Percentiles rank a stretch among this genome's conserved stretches.
phyloP scores from a whole-genome alignment of 2,113 vertebrate genomes.

The Electrona antarctica region DNA sequence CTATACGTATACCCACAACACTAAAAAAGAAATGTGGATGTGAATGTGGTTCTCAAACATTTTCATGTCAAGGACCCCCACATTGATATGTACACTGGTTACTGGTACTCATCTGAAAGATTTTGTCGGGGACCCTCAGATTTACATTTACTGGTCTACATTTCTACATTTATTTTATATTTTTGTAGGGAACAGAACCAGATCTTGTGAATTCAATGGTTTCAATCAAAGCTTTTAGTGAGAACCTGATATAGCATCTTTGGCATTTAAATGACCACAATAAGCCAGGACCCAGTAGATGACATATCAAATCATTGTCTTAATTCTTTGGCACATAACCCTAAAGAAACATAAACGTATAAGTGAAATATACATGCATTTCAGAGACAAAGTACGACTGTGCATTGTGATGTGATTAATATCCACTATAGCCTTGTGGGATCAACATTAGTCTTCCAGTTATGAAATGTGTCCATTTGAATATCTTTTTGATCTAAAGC shows the following conservation, averaged over 20 bases:
- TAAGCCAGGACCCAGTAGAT: slow-evolving; percentile 78
- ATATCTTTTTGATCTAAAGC: slow-evolving; percentile 77
- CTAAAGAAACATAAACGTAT: slow-evolving; percentile 81
- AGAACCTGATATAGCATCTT: slow-evolving; percentile 41
- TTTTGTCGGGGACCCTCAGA: too few species aligned
- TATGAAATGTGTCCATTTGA: slow-evolving; percentile 75
- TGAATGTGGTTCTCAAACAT: too few species aligned
- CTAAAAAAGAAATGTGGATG: background rate
- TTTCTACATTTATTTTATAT: too few species aligned
- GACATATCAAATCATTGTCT: slow-evolving; percentile 84
- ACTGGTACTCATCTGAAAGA: too few species aligned
- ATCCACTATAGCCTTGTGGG: slow-evolving; percentile 79
- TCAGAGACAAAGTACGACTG: slow-evolving; percentile 76
- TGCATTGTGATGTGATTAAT: slow-evolving; percentile 83
- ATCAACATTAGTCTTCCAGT: slow-evolving; percentile 78
- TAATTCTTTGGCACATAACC: slow-evolving; percentile 81
- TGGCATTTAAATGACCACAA: slow-evolving; percentile 83
- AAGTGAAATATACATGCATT: slow-evolving; percentile 82
- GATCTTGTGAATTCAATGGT: background rate
- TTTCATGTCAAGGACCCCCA: too few species aligned
- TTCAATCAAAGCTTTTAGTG: slow-evolving; percentile 28
- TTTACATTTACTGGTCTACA: too few species aligned
- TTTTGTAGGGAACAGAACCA: too few species aligned
- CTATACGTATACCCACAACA: background rate
- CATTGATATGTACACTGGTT: too few species aligned